Conservation (phyloP, 2,113 vertebrate species). For the Manacus vitellinus region DNA sequence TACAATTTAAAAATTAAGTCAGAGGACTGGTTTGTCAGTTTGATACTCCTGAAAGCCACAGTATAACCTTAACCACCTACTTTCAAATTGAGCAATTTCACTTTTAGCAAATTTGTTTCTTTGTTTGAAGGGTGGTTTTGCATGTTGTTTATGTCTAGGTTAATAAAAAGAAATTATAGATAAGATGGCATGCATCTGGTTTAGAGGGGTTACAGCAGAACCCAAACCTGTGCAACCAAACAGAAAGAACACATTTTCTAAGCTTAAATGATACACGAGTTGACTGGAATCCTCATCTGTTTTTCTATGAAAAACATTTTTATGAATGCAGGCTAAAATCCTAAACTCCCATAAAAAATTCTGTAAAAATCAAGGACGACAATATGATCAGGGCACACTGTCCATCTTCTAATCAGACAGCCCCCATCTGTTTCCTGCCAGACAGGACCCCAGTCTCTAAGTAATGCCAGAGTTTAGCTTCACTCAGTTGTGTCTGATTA, state of each 20-base stretch:
- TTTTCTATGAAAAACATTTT: neutral
- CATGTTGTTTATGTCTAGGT: neutral
- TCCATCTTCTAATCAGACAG: neutral
- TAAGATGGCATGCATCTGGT: neutral
- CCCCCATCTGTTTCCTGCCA: neutral
- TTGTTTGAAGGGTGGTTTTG: neutral
- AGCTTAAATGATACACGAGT: neutral
- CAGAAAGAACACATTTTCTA: neutral
- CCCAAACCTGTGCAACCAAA: neutral
- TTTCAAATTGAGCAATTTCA: neutral
- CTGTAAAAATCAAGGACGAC: neutral
- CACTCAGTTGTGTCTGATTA: constrained; percentile 26
- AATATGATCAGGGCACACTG: neutral
- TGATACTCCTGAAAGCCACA: neutral
- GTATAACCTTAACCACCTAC: neutral
- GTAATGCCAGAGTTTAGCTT: constrained; percentile 3
- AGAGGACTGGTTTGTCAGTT: neutral
- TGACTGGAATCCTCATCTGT: fast-evolving
- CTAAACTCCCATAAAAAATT: neutral
- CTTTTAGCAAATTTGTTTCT: neutral
- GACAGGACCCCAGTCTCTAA: neutral
- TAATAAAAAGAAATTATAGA: neutral
- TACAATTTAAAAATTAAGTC: neutral
- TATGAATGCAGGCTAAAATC: neutral
- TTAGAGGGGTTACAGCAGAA: neutral